Percentiles rank a stretch among this genome's conserved stretches.
Conservation (phyloP, 2,888 invertebrate species). For the Netelia melanura region DNA sequence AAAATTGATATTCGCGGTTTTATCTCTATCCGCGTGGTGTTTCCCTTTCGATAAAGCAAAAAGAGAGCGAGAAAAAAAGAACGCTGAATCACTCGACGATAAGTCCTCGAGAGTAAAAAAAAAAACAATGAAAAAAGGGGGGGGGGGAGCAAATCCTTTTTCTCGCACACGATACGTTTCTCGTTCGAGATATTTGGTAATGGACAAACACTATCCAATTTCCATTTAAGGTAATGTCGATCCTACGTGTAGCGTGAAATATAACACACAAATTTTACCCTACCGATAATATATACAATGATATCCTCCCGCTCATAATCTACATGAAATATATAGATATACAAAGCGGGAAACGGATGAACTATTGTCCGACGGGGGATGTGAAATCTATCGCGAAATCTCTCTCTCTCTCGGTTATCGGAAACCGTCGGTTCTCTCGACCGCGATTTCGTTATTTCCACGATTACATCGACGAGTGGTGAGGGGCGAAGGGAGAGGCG, state of each 20-base stretch:
- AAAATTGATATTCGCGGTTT: too few relatives aligned
- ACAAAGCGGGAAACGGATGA: neutral
- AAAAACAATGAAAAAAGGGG: too few relatives aligned
- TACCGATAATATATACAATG: too few relatives aligned
- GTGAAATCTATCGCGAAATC: constrained; percentile 23
- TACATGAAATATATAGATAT: constrained; percentile 4
- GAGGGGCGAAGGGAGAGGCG: too few relatives aligned
- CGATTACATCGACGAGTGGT: constrained; percentile 17
- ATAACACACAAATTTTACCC: neutral
- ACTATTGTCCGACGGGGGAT: neutral
- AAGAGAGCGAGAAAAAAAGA: too few relatives aligned
- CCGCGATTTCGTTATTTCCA: constrained; percentile 33
- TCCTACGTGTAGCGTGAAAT: neutral
- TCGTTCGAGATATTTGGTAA: neutral
- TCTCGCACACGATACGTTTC: neutral
- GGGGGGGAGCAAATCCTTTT: neutral
- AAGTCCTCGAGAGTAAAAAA: too few relatives aligned
- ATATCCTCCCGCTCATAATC: neutral
- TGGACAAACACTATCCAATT: neutral
- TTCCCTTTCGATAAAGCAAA: too few relatives aligned
- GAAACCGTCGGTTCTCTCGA: constrained; percentile 1
- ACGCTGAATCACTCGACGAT: too few relatives aligned
- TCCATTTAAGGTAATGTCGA: constrained; percentile 2
- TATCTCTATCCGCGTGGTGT: too few relatives aligned
- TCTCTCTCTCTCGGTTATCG: constrained; percentile 39